Evolutionary conservation across 1,140 invertebrate genomes (phyloP).

Genomic region (Scaptomyza montana): DNA sequence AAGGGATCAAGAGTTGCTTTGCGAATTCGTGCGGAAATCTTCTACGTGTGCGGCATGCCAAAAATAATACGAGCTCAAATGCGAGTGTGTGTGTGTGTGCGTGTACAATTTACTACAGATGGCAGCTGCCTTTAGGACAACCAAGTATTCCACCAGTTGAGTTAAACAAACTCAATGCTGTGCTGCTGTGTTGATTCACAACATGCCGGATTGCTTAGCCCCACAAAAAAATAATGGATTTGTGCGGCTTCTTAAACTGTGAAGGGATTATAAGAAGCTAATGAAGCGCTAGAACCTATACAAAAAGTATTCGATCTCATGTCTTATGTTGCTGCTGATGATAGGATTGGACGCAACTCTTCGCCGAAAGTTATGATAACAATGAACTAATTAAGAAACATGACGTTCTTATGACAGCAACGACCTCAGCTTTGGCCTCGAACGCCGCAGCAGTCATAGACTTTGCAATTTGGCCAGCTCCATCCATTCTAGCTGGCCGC

Average conservation of each 20-base stretch:
- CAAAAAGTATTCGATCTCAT: neutral
- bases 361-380: slow-evolving; percentile 73
- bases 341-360: slow-evolving; percentile 33
- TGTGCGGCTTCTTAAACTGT: neutral
- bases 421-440: slow-evolving; percentile 11
- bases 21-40: slow-evolving; percentile 82
- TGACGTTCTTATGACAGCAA: slow-evolving; percentile 77
- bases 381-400: slow-evolving; percentile 82
- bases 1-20: slow-evolving; percentile 82
- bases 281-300: slow-evolving; percentile 51
- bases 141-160: slow-evolving; percentile 29
- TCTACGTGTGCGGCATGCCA: slow-evolving; percentile 80
- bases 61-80: slow-evolving; percentile 10
- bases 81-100: neutral
- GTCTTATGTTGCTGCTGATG: slow-evolving; percentile 1
- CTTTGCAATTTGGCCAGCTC: slow-evolving; percentile 11
- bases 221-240: slow-evolving; percentile 17
- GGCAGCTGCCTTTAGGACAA: neutral
- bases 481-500: neutral
- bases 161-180: slow-evolving; percentile 8
- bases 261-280: slow-evolving; percentile 32
- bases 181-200: slow-evolving; percentile 22
- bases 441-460: neutral
- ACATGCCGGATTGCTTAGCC: slow-evolving; percentile 10
- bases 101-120: neutral